Conservation (phyloP, 1,140 invertebrate species). For the Hypsibius dujardini region DNA sequence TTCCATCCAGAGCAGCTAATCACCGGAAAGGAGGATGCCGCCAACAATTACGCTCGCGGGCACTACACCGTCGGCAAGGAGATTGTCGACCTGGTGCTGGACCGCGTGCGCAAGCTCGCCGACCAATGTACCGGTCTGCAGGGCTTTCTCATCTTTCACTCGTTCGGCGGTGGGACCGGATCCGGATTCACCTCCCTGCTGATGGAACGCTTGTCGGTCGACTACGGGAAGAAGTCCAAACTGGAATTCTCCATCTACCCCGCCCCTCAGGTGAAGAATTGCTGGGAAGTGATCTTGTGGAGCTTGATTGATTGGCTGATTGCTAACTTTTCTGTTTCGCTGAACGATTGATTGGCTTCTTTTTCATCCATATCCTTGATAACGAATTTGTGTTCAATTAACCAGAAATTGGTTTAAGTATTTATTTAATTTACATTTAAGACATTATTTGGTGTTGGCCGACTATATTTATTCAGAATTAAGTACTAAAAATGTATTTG, state of each 20-base stretch:
- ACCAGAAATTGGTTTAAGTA: too few relatives aligned
- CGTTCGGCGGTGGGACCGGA: slow-evolving; percentile 44
- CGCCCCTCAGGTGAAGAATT: slow-evolving; percentile 43
- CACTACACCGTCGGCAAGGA: slow-evolving; percentile 44
- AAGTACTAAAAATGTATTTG: too few relatives aligned
- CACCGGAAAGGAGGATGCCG: slow-evolving; percentile 62
- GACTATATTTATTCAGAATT: too few relatives aligned
- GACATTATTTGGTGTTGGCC: too few relatives aligned
- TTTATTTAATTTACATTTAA: too few relatives aligned
- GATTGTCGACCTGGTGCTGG: slow-evolving; percentile 34
- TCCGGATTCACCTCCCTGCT: slow-evolving; percentile 55
- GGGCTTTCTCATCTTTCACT: slow-evolving; percentile 42
- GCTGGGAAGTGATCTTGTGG: too few relatives aligned
- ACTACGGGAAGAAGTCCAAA: slow-evolving; percentile 53
- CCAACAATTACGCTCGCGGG: slow-evolving; percentile 42
- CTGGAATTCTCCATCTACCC: slow-evolving; percentile 61
- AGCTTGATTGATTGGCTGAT: too few relatives aligned
- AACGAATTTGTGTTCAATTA: too few relatives aligned
- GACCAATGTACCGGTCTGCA: slow-evolving; percentile 60
- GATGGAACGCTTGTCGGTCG: slow-evolving; percentile 46
- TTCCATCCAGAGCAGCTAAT: slow-evolving; percentile 68
- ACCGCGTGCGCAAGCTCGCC: slow-evolving; percentile 43
- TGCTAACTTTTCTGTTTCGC: too few relatives aligned
- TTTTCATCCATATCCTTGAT: too few relatives aligned
- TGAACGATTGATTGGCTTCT: too few relatives aligned